Base-by-base conservation (phyloP, 2,888 invertebrate genomes). In the Chironomus tentans region DNA sequence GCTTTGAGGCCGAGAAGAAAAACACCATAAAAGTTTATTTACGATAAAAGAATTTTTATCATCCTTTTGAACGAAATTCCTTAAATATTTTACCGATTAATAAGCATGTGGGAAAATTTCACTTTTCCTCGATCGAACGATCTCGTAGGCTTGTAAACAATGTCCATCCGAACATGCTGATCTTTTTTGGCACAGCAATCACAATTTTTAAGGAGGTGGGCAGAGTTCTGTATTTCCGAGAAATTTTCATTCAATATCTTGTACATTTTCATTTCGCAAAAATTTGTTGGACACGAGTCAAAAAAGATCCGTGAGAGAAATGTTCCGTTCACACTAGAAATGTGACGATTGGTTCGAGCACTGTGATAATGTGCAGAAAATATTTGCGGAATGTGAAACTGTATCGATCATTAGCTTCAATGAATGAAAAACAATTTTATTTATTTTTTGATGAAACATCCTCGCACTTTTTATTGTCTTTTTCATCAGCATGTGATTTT, bases 201-300 rank as follows among this genome's bases (percentile, higher is more conserved):
- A 65, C 68, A 68, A 28, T 46, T 28, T 38, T 38, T 10, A 1
- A 1, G 38, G 46, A n/a, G 68, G n/a, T 74, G 46, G 74, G 74
- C 68, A 48, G 68, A 24, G 50, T 71, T 73, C 15, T 38, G 61
- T 73, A 50, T 62, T 61, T 71, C 73, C 71, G 46, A 68, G 68
- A 68, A 68, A 68, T 38, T 38, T 65, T 65, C 65, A 65, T 65
- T 71, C 56, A 61, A 47, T 18, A 18, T 62, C 56, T 61, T 38
- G 13, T 28, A 22, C 61, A 62, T 24, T 72, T 72, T 70, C 70
- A 48, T 62, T 68, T 56, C 56, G 56, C 56, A 56, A 56, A 56
- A 56, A 56, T 18, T 7, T 15, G 15, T 56, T 56, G 56, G 56
- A 56, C 56, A 56, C 56, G 56, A 56, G 56, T 56, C 56, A 65